Base-by-base conservation (phyloP, 2,888 invertebrate genomes). In the Odontocolon sp. region DNA sequence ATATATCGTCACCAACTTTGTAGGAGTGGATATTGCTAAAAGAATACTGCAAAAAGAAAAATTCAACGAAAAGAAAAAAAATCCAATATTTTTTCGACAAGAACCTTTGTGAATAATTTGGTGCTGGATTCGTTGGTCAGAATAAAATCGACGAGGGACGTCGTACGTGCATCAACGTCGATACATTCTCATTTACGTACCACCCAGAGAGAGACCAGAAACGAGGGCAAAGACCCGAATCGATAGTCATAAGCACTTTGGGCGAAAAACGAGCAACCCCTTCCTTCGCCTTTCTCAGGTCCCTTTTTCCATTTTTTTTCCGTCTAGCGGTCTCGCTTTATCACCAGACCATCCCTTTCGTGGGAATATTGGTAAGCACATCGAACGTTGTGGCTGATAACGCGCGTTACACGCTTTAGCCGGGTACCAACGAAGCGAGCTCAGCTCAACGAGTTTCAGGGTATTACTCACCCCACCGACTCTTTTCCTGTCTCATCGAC, bases 181-280 rank as follows among this genome's bases (percentile, higher is more conserved):
- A 72, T 64, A 73, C 47, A 8, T 72, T 59, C 64, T 52, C 77
- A 77, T 77, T 69, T 69, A 59, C 68, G 68, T 77, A 45, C 36
- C 68, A 59, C 21, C 56, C 23, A 40, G 63, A 56, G 64, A 50
- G 64, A 33, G 38, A 54, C 18, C 40, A 31, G 18, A 23, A 21
- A 56, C 16, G 28, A 67, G 40, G 47, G 16, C 23, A 38, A 70
- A 73, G 57, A 63, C 42, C 45, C 83, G 83, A 86, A 86, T 87
- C 87, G 84, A 87, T 87, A 87, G 86, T 87, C 83, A 87, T 86
- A 87, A 87, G 87, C 87, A 83, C 84, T 84, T 73, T 83, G 81
- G n/a, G 83, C 76, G 84, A 77, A 87, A 86, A 87, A 86, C 85
- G 85, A 83, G 77, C 63, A 59, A 67, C 52, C 70, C 71, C 66